Conservation (phyloP, 2,113 vertebrate species). For the Microcebus ravelobensis region DNA sequence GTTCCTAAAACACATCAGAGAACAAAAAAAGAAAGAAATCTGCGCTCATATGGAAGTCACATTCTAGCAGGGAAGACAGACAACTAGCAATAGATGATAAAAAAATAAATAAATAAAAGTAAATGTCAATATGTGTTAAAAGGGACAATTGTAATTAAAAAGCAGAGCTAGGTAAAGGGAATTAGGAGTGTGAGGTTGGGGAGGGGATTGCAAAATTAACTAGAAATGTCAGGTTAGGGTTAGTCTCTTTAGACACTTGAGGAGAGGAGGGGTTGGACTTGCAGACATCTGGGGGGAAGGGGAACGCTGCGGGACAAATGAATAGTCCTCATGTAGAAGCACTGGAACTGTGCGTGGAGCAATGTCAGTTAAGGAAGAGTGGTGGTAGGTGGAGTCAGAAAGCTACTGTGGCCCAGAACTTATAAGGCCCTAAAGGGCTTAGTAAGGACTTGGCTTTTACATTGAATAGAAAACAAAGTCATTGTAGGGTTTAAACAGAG, state of each 20-base stretch:
- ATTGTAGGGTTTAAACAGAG: background rate
- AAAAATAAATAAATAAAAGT: background rate
- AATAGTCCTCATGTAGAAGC: background rate
- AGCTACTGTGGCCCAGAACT: background rate
- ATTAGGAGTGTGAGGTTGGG: background rate
- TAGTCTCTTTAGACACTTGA: background rate
- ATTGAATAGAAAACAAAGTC: background rate
- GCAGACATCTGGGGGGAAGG: background rate
- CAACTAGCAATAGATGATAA: background rate
- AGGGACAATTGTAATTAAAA: background rate
- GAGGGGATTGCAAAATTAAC: background rate
- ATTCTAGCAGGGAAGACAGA: background rate
- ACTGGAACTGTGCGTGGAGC: background rate
- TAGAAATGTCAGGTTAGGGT: background rate
- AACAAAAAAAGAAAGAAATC: background rate
- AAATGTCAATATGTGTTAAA: background rate
- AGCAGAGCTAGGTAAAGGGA: background rate
- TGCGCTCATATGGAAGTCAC: background rate
- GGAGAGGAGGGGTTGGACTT: background rate
- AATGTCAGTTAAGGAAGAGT: background rate
- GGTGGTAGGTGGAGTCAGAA: background rate
- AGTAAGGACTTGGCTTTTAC: background rate
- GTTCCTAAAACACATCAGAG: constrained; percentile 11
- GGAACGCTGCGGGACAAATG: background rate
- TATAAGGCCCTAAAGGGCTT: background rate